Conservation (phyloP, 2,797 vertebrate species). For the Pangasius larnaudii region DNA sequence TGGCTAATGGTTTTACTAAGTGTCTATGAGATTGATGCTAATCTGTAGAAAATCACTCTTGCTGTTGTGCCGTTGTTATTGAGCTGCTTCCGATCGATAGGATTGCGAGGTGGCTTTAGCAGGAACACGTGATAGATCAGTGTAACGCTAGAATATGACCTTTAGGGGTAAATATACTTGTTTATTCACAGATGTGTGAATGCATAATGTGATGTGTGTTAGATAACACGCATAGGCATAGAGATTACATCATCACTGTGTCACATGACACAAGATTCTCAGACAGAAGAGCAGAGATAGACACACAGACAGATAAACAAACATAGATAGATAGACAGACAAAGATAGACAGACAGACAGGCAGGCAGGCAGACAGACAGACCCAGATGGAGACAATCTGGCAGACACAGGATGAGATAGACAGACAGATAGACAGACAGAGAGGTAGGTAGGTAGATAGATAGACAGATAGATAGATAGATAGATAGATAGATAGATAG, state of each 20-base stretch:
- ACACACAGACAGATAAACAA: background rate
- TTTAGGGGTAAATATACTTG: background rate
- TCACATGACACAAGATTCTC: background rate
- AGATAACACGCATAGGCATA: conserved; percentile 9
- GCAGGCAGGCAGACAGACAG: background rate
- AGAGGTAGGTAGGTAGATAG: background rate
- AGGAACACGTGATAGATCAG: background rate
- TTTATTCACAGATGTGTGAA: conserved; percentile 9
- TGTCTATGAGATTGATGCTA: conserved; percentile 30
- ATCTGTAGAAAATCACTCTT: conserved; percentile 32
- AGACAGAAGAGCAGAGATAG: background rate
- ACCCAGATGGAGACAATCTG: background rate
- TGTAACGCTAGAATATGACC: background rate
- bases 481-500: background rate
- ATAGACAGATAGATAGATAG: background rate
- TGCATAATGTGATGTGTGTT: conserved; percentile 26
- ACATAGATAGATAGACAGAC: background rate
- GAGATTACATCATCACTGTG: background rate
- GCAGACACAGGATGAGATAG: background rate
- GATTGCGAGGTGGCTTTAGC: background rate
- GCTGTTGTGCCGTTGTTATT: conserved; percentile 8
- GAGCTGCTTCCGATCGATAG: conserved; percentile 17
- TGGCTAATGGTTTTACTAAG: conserved; percentile 29
- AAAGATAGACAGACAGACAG: too few species aligned
- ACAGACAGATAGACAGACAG: background rate